Base-by-base conservation (phyloP, 2,113 vertebrate species). In the Alosa alosa region DNA sequence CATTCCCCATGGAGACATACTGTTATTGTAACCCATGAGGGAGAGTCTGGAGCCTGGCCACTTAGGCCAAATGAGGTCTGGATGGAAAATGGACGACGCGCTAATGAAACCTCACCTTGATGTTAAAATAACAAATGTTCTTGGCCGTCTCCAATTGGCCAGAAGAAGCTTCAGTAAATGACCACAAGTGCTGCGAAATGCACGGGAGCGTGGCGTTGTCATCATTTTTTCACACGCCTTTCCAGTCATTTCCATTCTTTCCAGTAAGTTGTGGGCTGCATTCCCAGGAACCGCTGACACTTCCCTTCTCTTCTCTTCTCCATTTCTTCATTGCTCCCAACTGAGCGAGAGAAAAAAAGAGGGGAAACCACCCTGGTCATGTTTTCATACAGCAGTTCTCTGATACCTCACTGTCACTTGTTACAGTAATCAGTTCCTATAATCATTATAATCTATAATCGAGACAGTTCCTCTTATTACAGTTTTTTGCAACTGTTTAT, bases 241-340 rank as follows among this genome's bases (percentile, higher is more conserved):
- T 78, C 72, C 72, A 39, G 72, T 78, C 31, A 78, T 78, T 72
- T 72, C 31, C 25, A 72, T 72, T 78, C 72, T 78, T 78, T 78
- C 72, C 72, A 78, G 72, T 78, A 78, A 78, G 13, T 15, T 36
- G 72, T 39, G 36, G 72, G 72, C 72, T 10, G 13, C 72, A 78
- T 39, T 78, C 72, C 72, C 36, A 39, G 72, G 15, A 39, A 31
- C 10, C 31, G 4, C 72, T 36, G 72, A 78, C 25, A 15, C 11
- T 78, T 36, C 72, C 17, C 25, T 72, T 31, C 64, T 64, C 22
- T 9, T 64, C 22, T 64, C n/a, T 78, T 36, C 13, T 75, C 9
- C 0, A 9, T 36, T 36, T 75, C 10, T 13, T 78, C 10, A 41
- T 39, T 17, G 2, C 72, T 39, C 9, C 11, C 18, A 31, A 75